Conservation (phyloP, 2,888 invertebrate genomes). For the Podabrus alpinus region DNA sequence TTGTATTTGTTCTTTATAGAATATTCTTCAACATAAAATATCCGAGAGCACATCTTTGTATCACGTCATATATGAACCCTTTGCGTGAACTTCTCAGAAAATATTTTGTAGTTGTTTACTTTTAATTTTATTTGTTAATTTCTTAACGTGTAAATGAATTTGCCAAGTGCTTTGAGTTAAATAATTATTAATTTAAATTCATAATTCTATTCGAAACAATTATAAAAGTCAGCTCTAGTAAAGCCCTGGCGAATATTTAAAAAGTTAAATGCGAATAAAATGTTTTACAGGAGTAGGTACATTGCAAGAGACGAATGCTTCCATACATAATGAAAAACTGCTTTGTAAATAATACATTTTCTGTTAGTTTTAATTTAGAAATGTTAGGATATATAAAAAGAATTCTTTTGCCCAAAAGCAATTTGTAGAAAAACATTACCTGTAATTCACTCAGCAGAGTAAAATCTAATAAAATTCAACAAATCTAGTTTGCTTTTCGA, state of each 20-base stretch:
- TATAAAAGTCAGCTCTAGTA: neutral
- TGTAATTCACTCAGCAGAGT: neutral
- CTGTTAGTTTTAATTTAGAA: neutral
- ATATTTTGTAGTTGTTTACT: neutral
- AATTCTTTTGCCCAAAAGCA: neutral
- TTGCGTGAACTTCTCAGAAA: neutral
- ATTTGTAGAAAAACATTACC: neutral
- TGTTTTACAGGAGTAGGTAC: too few relatives aligned
- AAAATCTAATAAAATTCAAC: neutral
- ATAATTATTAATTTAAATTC: neutral
- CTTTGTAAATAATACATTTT: neutral
- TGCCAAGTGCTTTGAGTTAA: neutral
- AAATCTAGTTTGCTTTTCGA: neutral
- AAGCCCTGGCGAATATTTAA: neutral
- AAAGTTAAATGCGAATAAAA: neutral
- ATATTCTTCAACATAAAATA: neutral
- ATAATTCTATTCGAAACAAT: neutral
- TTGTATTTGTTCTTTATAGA: neutral
- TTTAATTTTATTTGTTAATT: neutral
- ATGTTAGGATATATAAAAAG: neutral
- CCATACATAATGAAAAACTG: neutral
- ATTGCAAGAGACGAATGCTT: neutral
- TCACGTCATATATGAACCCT: neutral
- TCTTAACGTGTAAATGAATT: neutral
- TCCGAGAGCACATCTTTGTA: neutral